phyloP scores from a whole-genome alignment of 2,797 vertebrate species.

The Tangara arthus region DNA sequence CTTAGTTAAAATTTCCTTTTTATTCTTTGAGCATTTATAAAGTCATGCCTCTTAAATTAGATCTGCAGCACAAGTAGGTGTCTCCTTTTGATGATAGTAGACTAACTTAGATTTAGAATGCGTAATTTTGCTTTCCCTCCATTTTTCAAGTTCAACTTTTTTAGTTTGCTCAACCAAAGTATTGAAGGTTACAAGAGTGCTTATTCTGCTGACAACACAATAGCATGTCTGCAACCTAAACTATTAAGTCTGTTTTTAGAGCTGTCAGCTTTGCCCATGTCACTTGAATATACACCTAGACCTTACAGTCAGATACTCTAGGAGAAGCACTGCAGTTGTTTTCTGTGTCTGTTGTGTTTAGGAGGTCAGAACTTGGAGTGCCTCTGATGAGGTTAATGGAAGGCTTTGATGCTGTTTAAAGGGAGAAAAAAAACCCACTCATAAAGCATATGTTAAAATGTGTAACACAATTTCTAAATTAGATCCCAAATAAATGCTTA shows the following conservation, averaged over 20 bases:
- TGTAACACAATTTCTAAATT: background rate
- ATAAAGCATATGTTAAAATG: background rate
- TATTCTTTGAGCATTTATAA: background rate
- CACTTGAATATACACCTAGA: background rate
- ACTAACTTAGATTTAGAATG: background rate
- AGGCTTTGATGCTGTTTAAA: background rate
- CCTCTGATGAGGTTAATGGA: background rate
- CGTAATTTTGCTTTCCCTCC: background rate
- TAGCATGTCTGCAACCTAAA: background rate
- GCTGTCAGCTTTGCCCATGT: background rate
- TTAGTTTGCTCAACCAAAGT: background rate
- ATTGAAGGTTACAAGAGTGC: constrained; percentile 8
- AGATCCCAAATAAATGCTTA: background rate
- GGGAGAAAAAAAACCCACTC: background rate
- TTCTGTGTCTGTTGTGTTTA: background rate
- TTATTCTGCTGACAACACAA: constrained; percentile 15
- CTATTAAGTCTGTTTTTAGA: background rate
- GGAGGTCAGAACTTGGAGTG: background rate
- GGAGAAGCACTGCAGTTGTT: background rate
- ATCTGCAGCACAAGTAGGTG: background rate
- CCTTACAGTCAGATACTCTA: background rate
- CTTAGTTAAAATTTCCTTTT: background rate
- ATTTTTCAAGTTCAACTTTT: background rate
- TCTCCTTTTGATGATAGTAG: background rate
- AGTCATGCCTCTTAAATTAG: background rate